A percentile compares a stretch with the other conserved stretches of the same genome.
Conservation (phyloP, 2,888 invertebrate species). For the Thereva unica region DNA sequence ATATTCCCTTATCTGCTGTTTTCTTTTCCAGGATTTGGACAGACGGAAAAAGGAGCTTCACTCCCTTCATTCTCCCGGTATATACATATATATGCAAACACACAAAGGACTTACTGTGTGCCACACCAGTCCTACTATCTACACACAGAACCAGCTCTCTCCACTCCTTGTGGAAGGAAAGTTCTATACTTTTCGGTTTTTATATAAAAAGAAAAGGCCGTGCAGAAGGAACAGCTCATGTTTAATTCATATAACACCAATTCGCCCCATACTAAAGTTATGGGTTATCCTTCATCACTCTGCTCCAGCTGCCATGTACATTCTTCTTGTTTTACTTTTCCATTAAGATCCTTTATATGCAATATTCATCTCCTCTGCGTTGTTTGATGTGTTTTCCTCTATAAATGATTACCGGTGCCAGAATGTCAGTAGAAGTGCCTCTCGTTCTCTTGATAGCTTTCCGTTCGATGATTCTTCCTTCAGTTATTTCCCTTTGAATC, state of each 20-base stretch:
- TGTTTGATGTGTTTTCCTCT: constrained; percentile 19
- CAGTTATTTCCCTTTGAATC: too few relatives aligned
- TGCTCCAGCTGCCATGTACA: constrained; percentile 13
- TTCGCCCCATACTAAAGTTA: constrained; percentile 35
- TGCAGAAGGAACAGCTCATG: constrained; percentile 36
- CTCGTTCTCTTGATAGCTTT: background rate
- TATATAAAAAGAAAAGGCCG: constrained; percentile 1
- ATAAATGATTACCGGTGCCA: constrained; percentile 24
- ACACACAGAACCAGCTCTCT: constrained; percentile 5
- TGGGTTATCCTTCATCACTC: constrained; percentile 37
- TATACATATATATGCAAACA: constrained; percentile 17
- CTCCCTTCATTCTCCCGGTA: constrained; percentile 18
- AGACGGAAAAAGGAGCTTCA: constrained; percentile 24
- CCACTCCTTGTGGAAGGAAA: too few relatives aligned
- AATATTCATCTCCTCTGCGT: constrained; percentile 34
- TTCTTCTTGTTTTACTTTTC: constrained; percentile 35
- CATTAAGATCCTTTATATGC: constrained; percentile 38
- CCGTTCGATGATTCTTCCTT: background rate
- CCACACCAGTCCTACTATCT: constrained; percentile 19
- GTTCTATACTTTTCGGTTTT: too few relatives aligned
- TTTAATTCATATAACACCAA: constrained; percentile 38
- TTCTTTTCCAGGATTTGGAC: constrained; percentile 35
- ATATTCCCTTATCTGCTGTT: constrained; percentile 41
- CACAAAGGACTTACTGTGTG: constrained; percentile 2
- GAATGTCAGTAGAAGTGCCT: constrained; percentile 3